Base-by-base conservation (phyloP, 2,113 vertebrate genomes). In the Morone chrysops region DNA sequence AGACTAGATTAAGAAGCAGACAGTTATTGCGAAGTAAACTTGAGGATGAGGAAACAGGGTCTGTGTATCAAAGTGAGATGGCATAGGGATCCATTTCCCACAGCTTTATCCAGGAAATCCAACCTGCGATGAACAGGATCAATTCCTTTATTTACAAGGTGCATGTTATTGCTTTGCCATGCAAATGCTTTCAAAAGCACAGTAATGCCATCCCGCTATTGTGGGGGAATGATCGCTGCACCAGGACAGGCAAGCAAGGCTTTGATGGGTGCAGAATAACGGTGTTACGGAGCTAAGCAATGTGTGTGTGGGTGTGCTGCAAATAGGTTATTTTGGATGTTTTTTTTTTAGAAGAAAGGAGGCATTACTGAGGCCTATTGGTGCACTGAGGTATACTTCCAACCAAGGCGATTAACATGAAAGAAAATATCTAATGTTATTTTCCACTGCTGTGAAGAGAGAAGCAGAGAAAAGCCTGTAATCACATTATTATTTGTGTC, bases 401-500 rank as follows among this genome's bases (percentile, higher is more conserved):
- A 92, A 91, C 87, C 92, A 88, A 94, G 92, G 92, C 91, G 95
- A 96, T 96, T 96, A 95, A 90, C 94, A 90, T 94, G 92, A 96
- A 94, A 94, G 89, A 90, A 94, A 92, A 93, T 82, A 90, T 91
- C 90, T 95, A 96, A 95, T 93, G 92, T 92, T 92, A 92, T 95
- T 95, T 94, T 93, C 91, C 87, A 90, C 89, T 66, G 75, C 89
- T 70, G 87, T 73, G 75, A 89, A 87, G 79, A 89, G 85, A 60
- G 86, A 86, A 78, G 86, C 89, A 87, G 83, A 84, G 88, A 92
- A 94, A 93, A 90, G 89, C 88, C 93, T 89, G 90, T 96, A 95
- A 96, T 95, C 94, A 94, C 93, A 94, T 95, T 95, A 94, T 94
- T 94, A 95, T 95, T 96, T 93, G 82, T 93, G 90, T 92, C 80